Evolutionary conservation across 2,888 invertebrate species (phyloP).

Genomic region (Gandaritis pyraliata): DNA sequence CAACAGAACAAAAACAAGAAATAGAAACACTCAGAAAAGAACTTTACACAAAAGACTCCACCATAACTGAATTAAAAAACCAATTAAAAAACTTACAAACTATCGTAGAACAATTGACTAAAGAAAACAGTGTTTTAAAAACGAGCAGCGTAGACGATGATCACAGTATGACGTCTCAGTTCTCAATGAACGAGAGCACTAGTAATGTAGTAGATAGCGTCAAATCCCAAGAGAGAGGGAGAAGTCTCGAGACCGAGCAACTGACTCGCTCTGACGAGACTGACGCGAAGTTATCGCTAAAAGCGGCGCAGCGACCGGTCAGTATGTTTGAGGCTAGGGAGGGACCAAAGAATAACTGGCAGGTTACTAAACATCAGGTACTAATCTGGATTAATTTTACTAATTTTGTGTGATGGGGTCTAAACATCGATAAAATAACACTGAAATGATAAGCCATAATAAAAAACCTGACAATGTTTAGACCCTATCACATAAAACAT

Average conservation of each 20-base stretch:
- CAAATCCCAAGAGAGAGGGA: conserved; percentile 67
- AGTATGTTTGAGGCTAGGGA: conserved; percentile 95
- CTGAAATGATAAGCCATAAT: too few relatives aligned
- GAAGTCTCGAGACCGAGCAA: conserved; percentile 73
- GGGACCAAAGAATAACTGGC: conserved; percentile 86
- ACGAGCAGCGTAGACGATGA: conserved; percentile 80
- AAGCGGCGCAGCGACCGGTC: conserved; percentile 88
- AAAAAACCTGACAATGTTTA: background rate
- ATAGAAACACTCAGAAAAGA: conserved; percentile 78
- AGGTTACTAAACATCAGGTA: conserved; percentile 85
- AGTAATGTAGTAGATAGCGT: conserved; percentile 54
- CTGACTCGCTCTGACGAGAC: conserved; percentile 75
- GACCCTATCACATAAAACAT: conserved; percentile 19
- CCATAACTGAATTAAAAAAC: conserved; percentile 86
- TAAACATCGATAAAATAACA: background rate
- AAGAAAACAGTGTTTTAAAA: conserved; percentile 91
- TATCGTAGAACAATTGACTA: conserved; percentile 90
- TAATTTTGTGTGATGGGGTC: conserved; percentile 51
- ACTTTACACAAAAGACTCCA: conserved; percentile 86
- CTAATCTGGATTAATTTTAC: conserved; percentile 71
- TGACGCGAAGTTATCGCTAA: conserved; percentile 71
- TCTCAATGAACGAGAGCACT: conserved; percentile 65
- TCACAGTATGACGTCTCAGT: conserved; percentile 70
- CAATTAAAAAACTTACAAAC: conserved; percentile 86
- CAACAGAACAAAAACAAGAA: conserved; percentile 54